phyloP scores from a whole-genome alignment of 2,888 invertebrate genomes.

The Hyles lineata region DNA sequence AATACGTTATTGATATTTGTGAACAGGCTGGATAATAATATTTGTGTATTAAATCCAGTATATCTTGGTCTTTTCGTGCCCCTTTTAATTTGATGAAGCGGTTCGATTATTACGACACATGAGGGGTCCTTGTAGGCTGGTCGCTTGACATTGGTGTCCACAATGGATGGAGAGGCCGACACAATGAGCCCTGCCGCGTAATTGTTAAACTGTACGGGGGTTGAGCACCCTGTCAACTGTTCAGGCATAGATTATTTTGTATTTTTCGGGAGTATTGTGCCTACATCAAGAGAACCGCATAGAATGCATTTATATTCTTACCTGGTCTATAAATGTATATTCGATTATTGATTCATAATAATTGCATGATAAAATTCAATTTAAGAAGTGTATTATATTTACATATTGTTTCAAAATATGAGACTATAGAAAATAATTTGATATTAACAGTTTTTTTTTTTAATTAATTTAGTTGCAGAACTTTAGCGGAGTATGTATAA shows the following conservation, averaged over 20 bases:
- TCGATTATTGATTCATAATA: neutral
- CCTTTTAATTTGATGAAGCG: constrained; percentile 37
- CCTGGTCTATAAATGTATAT: neutral
- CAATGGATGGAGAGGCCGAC: constrained; percentile 81
- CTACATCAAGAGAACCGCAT: neutral
- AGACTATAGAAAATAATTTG: constrained; percentile 45
- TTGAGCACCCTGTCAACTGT: constrained; percentile 82
- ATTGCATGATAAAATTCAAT: too few relatives aligned
- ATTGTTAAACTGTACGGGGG: constrained; percentile 84
- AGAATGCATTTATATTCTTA: neutral
- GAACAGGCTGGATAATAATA: constrained; percentile 83
- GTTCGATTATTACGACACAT: constrained; percentile 41
- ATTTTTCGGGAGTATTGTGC: neutral
- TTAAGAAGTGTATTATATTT: too few relatives aligned
- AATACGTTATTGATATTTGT: constrained; percentile 85
- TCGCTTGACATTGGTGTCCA: constrained; percentile 69
- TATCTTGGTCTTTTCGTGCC: constrained; percentile 58
- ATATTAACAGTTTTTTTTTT: neutral
- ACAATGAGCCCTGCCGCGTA: constrained; percentile 82
- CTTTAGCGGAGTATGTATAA: too few relatives aligned
- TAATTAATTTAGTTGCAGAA: too few relatives aligned
- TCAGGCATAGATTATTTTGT: constrained; percentile 65
- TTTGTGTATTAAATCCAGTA: constrained; percentile 73
- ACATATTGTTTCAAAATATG: neutral
- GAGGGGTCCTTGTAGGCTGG: constrained; percentile 56